Conservation (phyloP, 2,113 vertebrate species). For the Thermophis baileyi region DNA sequence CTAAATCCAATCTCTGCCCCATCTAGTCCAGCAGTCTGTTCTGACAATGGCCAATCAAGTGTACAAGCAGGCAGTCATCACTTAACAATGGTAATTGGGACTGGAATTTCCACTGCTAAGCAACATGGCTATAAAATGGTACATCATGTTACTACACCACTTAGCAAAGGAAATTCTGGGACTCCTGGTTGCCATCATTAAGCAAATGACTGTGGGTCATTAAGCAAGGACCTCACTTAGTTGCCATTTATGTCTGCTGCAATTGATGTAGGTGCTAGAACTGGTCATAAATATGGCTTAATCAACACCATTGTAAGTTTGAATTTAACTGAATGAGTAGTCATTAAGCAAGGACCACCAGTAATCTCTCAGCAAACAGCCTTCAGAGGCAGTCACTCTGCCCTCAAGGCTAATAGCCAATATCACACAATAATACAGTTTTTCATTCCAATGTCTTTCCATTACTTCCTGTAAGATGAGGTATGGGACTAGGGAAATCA, state of each 20-base stretch:
- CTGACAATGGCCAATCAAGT: background rate
- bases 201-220: background rate
- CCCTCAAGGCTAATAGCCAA: background rate
- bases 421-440: background rate
- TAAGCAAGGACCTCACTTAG: background rate
- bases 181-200: background rate
- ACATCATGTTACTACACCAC: background rate
- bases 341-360: background rate
- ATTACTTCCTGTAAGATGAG: background rate
- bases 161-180: background rate
- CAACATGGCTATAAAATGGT: background rate
- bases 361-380: background rate
- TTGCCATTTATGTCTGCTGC: background rate
- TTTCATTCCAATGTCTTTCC: background rate
- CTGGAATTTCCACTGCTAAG: background rate
- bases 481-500: background rate
- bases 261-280: background rate
- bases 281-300: background rate
- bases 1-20: background rate
- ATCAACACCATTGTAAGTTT: background rate
- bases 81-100: background rate
- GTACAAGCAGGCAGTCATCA: background rate
- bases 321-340: background rate
- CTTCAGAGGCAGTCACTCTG: background rate
- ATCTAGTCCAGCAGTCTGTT: background rate